Percentiles rank a stretch among this genome's conserved stretches.
Conservation (phyloP, 2,797 vertebrate species). For the Poeciliopsis turneri region DNA sequence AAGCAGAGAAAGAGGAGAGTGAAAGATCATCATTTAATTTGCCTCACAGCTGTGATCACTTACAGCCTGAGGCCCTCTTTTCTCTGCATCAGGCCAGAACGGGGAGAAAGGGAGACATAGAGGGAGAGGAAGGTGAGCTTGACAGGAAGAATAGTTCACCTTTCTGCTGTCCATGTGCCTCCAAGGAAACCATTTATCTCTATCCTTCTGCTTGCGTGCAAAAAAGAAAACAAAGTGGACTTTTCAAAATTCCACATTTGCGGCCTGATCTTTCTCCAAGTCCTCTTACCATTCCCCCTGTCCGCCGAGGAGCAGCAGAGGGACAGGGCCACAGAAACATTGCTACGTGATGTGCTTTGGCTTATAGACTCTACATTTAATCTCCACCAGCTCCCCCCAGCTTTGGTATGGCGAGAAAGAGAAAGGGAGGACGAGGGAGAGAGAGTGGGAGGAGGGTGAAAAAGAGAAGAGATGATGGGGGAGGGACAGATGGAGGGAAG, state of each 20-base stretch:
- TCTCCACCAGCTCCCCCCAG: conserved; percentile 92
- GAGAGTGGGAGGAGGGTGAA: conserved; percentile 60
- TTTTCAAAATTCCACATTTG: conserved; percentile 53
- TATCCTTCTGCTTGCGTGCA: conserved; percentile 54
- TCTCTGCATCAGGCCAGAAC: conserved; percentile 64
- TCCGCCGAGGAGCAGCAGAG: conserved; percentile 52
- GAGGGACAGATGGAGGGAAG: conserved; percentile 68
- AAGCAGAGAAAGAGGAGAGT: conserved; percentile 52
- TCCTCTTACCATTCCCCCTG: conserved; percentile 59
- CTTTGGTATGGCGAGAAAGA: conserved; percentile 82
- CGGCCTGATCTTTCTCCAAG: conserved; percentile 22
- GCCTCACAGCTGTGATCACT: conserved; percentile 82
- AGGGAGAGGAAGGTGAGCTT: not conserved
- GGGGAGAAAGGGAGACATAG: conserved; percentile 6
- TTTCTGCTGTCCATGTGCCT: conserved; percentile 68
- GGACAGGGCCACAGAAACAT: conserved; percentile 82
- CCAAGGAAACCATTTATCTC: conserved; percentile 58
- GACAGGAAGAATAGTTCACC: conserved; percentile 58
- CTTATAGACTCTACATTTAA: conserved; percentile 97
- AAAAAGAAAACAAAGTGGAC: conserved; percentile 12
- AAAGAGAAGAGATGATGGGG: conserved; percentile 82
- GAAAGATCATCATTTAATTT: conserved; percentile 82
- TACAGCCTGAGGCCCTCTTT: conserved; percentile 79
- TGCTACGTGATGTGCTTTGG: conserved; percentile 91
- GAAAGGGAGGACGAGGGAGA: conserved; percentile 63